These are phyloP conservation scores for Caenorhabditis tropicalis DNA, from an alignment of 1,140 invertebrate genomes.

Conservation along the genomic window DNA sequence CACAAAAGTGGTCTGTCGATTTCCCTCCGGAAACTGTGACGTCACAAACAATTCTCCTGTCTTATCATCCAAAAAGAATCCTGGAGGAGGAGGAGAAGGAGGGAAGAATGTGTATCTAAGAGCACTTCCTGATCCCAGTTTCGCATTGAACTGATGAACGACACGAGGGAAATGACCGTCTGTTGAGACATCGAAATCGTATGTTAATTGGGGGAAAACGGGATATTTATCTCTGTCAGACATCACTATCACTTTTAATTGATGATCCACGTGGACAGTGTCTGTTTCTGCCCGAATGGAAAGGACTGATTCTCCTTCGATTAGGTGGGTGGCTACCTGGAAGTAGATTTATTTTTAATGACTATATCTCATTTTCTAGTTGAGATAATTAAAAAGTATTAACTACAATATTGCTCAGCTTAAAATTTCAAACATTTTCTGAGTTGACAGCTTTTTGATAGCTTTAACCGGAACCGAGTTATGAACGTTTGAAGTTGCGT, in stretches of 20 bases:
- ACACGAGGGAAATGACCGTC: constrained; percentile 39
- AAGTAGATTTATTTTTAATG: background rate
- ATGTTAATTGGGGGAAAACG: constrained; percentile 66
- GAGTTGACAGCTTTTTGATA: background rate
- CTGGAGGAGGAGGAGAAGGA: constrained; percentile 22
- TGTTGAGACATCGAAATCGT: constrained; percentile 61
- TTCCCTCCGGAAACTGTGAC: constrained; percentile 39
- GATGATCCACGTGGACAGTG: constrained; percentile 53
- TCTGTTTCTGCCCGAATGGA: constrained; percentile 52
- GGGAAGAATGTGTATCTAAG: constrained; percentile 58
- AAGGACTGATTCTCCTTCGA: constrained; percentile 1
- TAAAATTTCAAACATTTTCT: background rate
- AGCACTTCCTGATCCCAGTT: constrained; percentile 22
- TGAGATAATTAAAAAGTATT: background rate
- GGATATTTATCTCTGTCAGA: constrained; percentile 67
- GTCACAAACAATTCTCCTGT: constrained; percentile 61
- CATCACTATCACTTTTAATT: constrained; percentile 63
- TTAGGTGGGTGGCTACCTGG: constrained; percentile 44
- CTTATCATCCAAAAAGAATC: constrained; percentile 46
- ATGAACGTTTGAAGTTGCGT: too few species aligned
- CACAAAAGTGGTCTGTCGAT: constrained; percentile 58
- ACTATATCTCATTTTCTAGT: background rate
- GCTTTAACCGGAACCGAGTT: too few species aligned
- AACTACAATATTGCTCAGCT: background rate
- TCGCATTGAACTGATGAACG: constrained; percentile 50